Evolutionary conservation across 1,140 invertebrate species (phyloP).

Genomic region (Gryon sp.): DNA sequence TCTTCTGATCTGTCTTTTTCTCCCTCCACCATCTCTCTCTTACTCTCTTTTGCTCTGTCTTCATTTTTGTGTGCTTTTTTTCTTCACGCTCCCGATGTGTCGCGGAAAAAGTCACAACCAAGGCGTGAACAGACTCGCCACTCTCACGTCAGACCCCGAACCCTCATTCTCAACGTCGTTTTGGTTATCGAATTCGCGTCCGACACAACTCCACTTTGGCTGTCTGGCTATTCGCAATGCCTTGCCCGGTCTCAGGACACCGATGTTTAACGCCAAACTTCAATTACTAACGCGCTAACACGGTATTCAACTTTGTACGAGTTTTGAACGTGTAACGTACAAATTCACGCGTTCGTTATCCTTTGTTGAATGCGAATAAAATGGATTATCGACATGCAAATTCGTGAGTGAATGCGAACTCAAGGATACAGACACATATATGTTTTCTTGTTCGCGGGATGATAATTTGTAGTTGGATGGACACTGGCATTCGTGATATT

Average conservation of each 20-base stretch:
- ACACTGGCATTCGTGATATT: not conserved
- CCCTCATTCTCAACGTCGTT: conserved; percentile 13
- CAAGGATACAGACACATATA: not conserved
- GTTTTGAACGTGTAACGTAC: conserved; percentile 12
- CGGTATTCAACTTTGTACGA: conserved; percentile 8
- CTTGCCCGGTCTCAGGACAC: not conserved
- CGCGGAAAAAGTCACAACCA: conserved; percentile 24
- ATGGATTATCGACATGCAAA: conserved; percentile 17
- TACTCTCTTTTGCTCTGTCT: too few species aligned
- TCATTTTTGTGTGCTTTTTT: too few species aligned
- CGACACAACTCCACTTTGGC: conserved; percentile 1
- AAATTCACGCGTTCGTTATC: conserved; percentile 19
- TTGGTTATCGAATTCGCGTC: conserved; percentile 18
- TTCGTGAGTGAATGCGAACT: conserved; percentile 2
- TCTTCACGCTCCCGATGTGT: conserved; percentile 33
- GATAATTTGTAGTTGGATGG: conserved; percentile 13
- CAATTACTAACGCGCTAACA: conserved; percentile 6
- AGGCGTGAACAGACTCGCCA: conserved; percentile 20
- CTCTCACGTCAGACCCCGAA: not conserved
- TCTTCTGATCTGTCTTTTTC: conserved; percentile 18
- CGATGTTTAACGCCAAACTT: conserved; percentile 22
- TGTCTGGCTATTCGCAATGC: too few species aligned
- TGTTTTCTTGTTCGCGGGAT: conserved; percentile 8
- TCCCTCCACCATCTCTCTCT: conserved; percentile 1
- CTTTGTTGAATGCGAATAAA: not conserved